Evolutionary conservation across 2,888 invertebrate genomes (phyloP).

Genomic region (Agriopis marginaria): DNA sequence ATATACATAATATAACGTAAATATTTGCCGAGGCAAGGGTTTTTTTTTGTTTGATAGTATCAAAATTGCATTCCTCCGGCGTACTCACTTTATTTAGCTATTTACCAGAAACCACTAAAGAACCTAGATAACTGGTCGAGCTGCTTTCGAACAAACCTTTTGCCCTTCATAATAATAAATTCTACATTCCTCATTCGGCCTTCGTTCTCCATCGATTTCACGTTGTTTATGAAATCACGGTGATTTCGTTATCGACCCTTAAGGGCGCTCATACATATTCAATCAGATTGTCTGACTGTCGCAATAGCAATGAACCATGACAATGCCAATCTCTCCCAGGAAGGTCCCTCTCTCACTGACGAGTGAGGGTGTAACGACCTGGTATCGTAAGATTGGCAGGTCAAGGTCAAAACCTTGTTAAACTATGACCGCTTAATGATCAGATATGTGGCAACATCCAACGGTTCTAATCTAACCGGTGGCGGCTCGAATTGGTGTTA

Average conservation of each 20-base stretch:
- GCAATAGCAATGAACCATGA: conserved; percentile 26
- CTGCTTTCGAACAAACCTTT: conserved; percentile 3
- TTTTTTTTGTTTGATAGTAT: background rate
- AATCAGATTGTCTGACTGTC: conserved; percentile 13
- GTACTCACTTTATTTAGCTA: background rate
- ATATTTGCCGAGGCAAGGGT: too few species aligned
- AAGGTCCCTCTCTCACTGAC: conserved; percentile 28
- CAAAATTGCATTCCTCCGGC: background rate
- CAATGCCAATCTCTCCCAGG: conserved; percentile 20
- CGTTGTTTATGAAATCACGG: conserved; percentile 22
- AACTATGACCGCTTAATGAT: conserved; percentile 28
- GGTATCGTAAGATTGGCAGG: conserved; percentile 24
- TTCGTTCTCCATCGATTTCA: conserved; percentile 26
- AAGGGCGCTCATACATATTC: conserved; percentile 22
- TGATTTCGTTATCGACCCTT: conserved; percentile 22
- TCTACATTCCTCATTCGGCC: conserved; percentile 15
- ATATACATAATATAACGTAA: too few species aligned
- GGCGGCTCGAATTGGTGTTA: background rate
- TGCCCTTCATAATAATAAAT: conserved; percentile 20
- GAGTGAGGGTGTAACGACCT: conserved; percentile 30
- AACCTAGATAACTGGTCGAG: background rate
- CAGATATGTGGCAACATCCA: conserved; percentile 28
- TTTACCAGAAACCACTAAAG: background rate
- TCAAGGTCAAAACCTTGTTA: conserved; percentile 41
- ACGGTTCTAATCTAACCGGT: conserved; percentile 2